These are phyloP conservation scores for Suricata suricatta DNA, from an alignment of 2,113 vertebrate species.

Conservation along the genomic window DNA sequence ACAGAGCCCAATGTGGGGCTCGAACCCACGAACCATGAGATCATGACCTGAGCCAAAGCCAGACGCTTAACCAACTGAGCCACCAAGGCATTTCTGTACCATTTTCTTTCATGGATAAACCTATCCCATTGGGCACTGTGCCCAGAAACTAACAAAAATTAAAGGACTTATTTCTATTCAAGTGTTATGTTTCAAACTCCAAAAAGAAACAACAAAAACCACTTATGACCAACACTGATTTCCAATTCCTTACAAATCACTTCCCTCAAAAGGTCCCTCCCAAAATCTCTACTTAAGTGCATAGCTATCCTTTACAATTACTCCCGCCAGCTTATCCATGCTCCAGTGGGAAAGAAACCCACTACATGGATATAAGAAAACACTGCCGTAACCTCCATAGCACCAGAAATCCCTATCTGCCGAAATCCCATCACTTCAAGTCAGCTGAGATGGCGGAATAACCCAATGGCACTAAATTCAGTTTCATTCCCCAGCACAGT, in stretches of 20 bases:
- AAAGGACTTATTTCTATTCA: slow-evolving; percentile 39
- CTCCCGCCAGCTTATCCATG: neutral
- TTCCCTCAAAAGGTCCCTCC: neutral
- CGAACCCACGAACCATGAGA: too few relatives aligned
- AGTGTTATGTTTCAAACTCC: neutral
- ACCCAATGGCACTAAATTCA: neutral
- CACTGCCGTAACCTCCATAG: neutral
- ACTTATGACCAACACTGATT: neutral
- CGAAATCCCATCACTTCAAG: neutral
- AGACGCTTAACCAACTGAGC: too few relatives aligned
- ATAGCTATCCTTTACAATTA: neutral
- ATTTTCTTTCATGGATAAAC: neutral
- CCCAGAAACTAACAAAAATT: slow-evolving; percentile 51
- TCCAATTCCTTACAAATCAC: neutral
- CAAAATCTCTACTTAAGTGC: slow-evolving; percentile 3
- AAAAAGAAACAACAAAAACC: neutral
- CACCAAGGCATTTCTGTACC: neutral
- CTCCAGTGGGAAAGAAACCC: neutral
- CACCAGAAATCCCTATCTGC: neutral
- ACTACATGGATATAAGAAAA: neutral
- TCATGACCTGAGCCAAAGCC: too few relatives aligned
- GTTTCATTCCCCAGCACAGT: neutral
- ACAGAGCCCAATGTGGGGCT: too few relatives aligned
- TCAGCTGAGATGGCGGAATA: neutral
- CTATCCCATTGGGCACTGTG: neutral